Evolutionary conservation across 1,140 invertebrate species (phyloP), one percentile per base, ranked within the genome.

Genomic region (Saccostrea cuccullata): DNA sequence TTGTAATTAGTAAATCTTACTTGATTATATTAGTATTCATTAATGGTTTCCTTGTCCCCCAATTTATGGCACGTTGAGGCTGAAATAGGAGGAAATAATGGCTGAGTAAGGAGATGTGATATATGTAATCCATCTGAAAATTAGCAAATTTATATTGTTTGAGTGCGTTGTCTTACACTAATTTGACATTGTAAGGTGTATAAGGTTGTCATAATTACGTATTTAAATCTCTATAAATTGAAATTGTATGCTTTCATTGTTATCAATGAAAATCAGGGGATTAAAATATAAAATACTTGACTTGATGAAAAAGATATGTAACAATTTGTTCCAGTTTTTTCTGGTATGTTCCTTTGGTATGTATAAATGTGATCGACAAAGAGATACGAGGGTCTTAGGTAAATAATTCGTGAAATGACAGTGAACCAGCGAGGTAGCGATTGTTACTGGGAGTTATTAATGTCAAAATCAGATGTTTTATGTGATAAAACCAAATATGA

Each of bases 171-270:
- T 77, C 12, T 36, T 77, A 77, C 70, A 36, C 70, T 77, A 77
- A 77, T 77, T 77, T 77, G 70, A 30, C 70, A 77, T 30, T 30
- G 13, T 64, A 77, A 77, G 70, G 70, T 77, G 70, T 77, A 77
- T 77, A 36, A 2, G 26, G 30, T 77, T 77, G 70, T 77, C 70
- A 77, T 13, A 36, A 30, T 77, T 77, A 77, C 11, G 70, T 26
- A 77, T 36, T 77, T 77, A 77, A 77, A 30, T 77, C 70, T 77
- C 70, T 26, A 77, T 77, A 77, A 77, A 30, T 77, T 77, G 70
- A 77, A 77, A 77, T 77, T 77, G 70, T 36, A 77, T 77, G 70
- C 70, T 36, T 13, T 77, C 26, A 30, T 77, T 64, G 58, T 64
- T 30, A 36, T 77, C 70, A 77, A 36, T 26, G 15, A 36, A 77